Base-by-base conservation (phyloP, 2,113 vertebrate species). In the Corythornis madagascariensis region DNA sequence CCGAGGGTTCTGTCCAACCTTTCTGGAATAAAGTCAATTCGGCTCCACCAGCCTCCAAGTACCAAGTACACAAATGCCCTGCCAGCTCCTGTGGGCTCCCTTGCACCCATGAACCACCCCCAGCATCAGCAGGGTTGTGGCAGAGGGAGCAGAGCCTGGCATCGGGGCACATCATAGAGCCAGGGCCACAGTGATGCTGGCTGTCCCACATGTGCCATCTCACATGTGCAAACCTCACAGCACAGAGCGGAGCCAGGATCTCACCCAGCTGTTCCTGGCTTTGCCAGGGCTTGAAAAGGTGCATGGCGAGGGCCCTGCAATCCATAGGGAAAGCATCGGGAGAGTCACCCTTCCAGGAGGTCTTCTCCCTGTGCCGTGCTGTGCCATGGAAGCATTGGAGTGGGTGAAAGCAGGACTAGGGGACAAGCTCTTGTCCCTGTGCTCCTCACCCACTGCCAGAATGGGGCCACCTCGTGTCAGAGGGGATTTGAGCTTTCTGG, bases 101-200 rank as follows among this genome's bases (percentile, higher is more conserved):
- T 50, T 2, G 1, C 12, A 16, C 24, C 26, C 28, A 2, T 11
- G 38, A 55, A 29, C 42, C 11, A 1, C 11, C 19, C n/a, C 2
- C 35, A 43, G 56, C 40, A 83, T 20, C 35, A 26, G 35, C 3
- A 5, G 80, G 19, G 10, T 20, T 16, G 15, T 56, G 42, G 13
- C 9, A 17, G 40, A 22, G 71, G 21, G 22, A 55, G 25, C 2
- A 0, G 52, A 19, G 4, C 60, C 42, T 53, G 65, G 24, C 52
- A 50, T 29, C 9, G 4, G 47, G 38, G 24, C 42, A 35, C 3
- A 3, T 61, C 20, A 11, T 4, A 5, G 55, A 40, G 45, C 59
- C 5, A 6, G 64, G 45, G 50, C 59, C 17, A 1, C 0, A 0
- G 70, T 42, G 72, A 4, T 6, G 1, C n/a, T 24, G 73, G 13